A percentile compares a stretch with the other conserved stretches of the same genome.
Evolutionary conservation across 2,797 vertebrate genomes (phyloP).

Genomic region (Taeniopygia guttata): DNA sequence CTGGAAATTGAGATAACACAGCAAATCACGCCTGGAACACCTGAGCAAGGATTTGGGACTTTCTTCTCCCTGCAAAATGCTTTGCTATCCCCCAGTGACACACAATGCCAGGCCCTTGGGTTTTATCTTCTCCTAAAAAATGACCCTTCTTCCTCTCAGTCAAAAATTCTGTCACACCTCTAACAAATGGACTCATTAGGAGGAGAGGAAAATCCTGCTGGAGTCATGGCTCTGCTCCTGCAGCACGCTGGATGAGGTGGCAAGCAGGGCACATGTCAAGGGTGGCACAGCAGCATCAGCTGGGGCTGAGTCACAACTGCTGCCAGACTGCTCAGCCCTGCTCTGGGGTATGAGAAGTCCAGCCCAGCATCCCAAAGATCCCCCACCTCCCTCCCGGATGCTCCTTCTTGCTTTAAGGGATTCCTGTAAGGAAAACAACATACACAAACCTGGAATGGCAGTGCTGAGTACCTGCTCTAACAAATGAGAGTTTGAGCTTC

Average conservation of each 20-base stretch:
- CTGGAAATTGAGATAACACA: background rate
- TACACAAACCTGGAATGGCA: background rate
- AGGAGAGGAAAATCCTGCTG: background rate
- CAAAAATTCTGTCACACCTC: background rate
- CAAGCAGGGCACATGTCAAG: background rate
- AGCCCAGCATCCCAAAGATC: background rate
- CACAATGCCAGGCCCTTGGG: background rate
- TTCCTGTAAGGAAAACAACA: background rate
- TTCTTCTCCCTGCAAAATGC: background rate
- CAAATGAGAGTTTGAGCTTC: rapidly evolving
- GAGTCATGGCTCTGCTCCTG: background rate
- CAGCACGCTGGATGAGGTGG: background rate
- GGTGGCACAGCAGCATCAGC: background rate
- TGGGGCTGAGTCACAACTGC: background rate
- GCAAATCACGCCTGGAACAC: background rate
- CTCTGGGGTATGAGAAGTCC: background rate
- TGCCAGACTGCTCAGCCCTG: background rate
- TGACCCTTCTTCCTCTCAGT: background rate
- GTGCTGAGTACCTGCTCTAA: background rate
- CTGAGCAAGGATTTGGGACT: background rate
- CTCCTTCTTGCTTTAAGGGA: background rate
- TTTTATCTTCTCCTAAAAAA: background rate
- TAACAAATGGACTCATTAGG: slow-evolving; percentile 26
- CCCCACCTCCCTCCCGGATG: background rate
- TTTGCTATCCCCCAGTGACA: background rate